Base-by-base conservation (phyloP, 2,797 vertebrate species). In the Brachyalestes nurse region DNA sequence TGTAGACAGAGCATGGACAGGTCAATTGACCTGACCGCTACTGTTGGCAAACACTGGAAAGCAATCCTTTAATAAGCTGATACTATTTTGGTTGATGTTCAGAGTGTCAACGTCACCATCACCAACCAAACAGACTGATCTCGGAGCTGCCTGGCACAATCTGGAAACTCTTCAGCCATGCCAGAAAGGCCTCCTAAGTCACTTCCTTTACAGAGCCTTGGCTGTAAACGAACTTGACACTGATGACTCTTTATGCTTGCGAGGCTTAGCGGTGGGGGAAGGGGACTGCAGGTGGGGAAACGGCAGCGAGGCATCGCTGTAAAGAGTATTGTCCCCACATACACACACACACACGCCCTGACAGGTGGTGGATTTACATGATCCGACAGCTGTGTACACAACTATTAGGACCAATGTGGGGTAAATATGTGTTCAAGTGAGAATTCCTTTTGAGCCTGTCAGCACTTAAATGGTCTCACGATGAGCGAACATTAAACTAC, bases 381-480 rank as follows among this genome's bases (percentile, higher is more conserved):
- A 66, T 21, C 21, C 25, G 85, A 76, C 66, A 82, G 83, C 69
- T 85, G 67, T 83, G 71, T 77, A 84, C 82, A 85, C 78, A 84
- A 79, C 79, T 60, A 79, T 84, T 85, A 80, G 57, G 45, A 65
- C 61, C 64, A 49, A 6, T 72, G 55, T 67, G 76, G 25, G 38
- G 69, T 13, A 51, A 81, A 73, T 5, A 57, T 28, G 45, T 65
- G 38, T 40, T 80, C 70, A 64, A 72, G 74, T 84, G 64, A 80
- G 72, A 66, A 76, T 2, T 21, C 74, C 72, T 21, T 72, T 75
- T 86, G 82, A 80, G 77, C 2, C 57, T 80, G 85, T 80, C 82
- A 86, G 64, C n/a, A 66, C 45, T 53, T 16, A 57, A 82, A 67
- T 28, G 45, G 53, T 23, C 23, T 6, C 78, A 55, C 16, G n/a